Conservation (phyloP, 1,140 invertebrate species). For the Phortica variegata region DNA sequence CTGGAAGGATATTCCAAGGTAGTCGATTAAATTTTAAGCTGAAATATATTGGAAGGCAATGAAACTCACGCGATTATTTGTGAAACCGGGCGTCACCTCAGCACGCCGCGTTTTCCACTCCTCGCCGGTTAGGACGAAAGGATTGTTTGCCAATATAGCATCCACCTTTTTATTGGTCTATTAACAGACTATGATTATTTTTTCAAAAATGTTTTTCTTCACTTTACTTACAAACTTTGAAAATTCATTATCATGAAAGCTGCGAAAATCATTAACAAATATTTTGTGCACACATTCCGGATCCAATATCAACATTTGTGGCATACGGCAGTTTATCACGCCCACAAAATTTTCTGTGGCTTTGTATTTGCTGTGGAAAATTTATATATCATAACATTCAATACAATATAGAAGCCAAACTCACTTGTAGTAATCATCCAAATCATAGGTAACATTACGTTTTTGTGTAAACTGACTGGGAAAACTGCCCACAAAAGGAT, state of each 20-base stretch:
- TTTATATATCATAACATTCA: constrained; percentile 1
- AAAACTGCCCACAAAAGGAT: constrained; percentile 40
- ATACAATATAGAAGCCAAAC: not conserved
- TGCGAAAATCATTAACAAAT: constrained; percentile 56
- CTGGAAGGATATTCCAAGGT: constrained; percentile 11
- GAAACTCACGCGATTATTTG: constrained; percentile 46
- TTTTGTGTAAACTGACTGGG: constrained; percentile 32
- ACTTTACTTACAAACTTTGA: constrained; percentile 16
- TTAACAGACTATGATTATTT: not conserved
- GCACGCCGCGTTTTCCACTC: constrained; percentile 59
- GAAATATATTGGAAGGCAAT: constrained; percentile 1
- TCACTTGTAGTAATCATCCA: constrained; percentile 33
- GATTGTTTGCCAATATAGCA: constrained; percentile 53
- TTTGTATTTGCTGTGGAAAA: constrained; percentile 21
- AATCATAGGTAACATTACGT: constrained; percentile 28
- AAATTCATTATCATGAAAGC: constrained; percentile 49
- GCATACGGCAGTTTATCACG: constrained; percentile 25
- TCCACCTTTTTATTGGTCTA: constrained; percentile 47
- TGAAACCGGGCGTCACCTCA: constrained; percentile 58
- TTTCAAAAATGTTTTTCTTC: too few relatives aligned
- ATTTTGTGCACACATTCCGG: constrained; percentile 58
- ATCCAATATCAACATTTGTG: constrained; percentile 57
- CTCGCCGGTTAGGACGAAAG: constrained; percentile 44
- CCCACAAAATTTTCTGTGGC: constrained; percentile 27
- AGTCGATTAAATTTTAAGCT: not conserved